Evolutionary conservation across 1,140 invertebrate genomes (phyloP), one percentile per base, ranked within the genome.

Genomic region (Drosophila neocordata): DNA sequence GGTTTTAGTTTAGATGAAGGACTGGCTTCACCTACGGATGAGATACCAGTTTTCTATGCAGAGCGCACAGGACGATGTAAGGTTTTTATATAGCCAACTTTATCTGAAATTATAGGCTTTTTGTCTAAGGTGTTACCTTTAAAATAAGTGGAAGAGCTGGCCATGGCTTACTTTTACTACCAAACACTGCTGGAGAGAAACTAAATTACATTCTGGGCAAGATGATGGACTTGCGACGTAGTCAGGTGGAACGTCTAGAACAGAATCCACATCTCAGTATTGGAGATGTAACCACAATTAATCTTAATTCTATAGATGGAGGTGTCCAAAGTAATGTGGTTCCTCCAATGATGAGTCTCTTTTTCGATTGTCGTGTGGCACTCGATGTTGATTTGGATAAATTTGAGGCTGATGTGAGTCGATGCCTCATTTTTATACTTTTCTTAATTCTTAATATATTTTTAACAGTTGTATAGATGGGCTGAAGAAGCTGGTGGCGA

Each of bases 321-420:
- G 98, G 98, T 12, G 94, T 98, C 1, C 97, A 99, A 92, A 93
- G 94, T n/a, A 99, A 99, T 92, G 97, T 99, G 2, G 94, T 99
- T 57, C 98, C 98, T 0, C 94, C 95, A 52, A 93, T 96, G 81
- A 89, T 99, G 20, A 93, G 92, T 0, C 95, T 95, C 0, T 93
- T 93, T 15, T 97, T 98, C 90, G 98, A 99, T 91, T 93, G 97
- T 31, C 94, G 98, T 1, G 89, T 98, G 4, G 94, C 97, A 0
- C 93, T 96, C 0, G 93, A 94, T 7, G 93, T 95, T 2, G 93
- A 97, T 91, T 93, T 95, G 18, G 90, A 92, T 0, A 93, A 95
- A 69, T 95, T 98, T 82, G 95, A 97, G 87, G 92, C 93, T 3
- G 95, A 93, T 90, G 94, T 99, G 90, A 31, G 67, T 4, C 4